Conservation (phyloP, 2,113 vertebrate genomes). For the Acrocephalus arundinaceus region DNA sequence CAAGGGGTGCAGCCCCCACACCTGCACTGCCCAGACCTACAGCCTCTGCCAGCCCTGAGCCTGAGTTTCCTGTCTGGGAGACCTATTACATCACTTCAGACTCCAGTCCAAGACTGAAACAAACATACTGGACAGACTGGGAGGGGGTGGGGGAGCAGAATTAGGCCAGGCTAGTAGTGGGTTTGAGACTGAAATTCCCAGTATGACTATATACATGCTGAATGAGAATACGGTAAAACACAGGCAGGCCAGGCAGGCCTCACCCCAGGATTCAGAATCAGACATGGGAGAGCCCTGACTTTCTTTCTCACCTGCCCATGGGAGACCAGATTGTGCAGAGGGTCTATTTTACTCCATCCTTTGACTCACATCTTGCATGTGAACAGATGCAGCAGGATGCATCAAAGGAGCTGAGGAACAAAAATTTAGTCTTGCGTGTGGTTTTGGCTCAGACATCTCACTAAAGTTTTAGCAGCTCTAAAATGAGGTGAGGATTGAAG, state of each 20-base stretch:
- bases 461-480: neutral
- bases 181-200: neutral
- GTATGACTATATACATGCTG: no score
- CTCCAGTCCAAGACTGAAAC: neutral
- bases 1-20: neutral
- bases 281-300: neutral
- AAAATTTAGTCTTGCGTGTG: fast-evolving
- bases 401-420: neutral
- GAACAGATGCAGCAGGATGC: neutral
- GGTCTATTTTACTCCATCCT: neutral
- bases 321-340: neutral
- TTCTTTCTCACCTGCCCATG: neutral
- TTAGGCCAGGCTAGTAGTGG: neutral
- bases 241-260: neutral
- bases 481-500: neutral
- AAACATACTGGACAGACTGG: neutral
- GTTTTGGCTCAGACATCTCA: neutral
- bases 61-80: fast-evolving
- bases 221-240: neutral
- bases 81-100: neutral
- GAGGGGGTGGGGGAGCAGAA: neutral
- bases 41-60: neutral
- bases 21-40: neutral
- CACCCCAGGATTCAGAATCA: neutral
- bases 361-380: neutral